Evolutionary conservation across 2,113 vertebrate species (phyloP), one percentile per base, ranked within the genome.

Genomic region (Carlito syrichta): DNA sequence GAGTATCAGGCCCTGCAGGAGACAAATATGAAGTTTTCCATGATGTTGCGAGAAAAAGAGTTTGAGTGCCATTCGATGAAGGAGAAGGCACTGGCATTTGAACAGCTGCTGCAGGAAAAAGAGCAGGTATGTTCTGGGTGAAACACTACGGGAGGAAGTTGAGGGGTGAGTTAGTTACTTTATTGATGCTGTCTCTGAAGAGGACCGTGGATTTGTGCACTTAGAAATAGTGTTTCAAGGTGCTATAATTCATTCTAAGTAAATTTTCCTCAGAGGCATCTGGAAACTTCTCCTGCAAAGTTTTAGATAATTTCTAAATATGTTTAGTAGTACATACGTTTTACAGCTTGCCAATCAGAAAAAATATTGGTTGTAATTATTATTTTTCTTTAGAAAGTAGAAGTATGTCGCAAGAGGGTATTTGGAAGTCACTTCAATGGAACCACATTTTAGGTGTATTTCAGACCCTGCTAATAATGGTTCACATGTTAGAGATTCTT

Each of bases 1-100:
- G 99, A 99, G 96, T 99, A 99, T 96, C 98, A 99, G 48, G 99
- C 99, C 0, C 98, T 99, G 91, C 99, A 99, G 96, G 99, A 99
- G 93, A 99, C 99, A 60, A 99, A 99, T 96, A 99, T 99, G 99
- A 99, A 99, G 73, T 99, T 99, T 96, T 99, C 99, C 22, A 99
- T 99, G 97, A 99, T 99, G 98, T 98, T 99, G 52, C 98, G 99
- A 91, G 99, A 99, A 97, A 99, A 99, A 69, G 99, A 99, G 97
- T 99, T 99, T 97, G 99, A 99, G 93, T 99, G 99, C 60, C 98
- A 98, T 27, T 98, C 99, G 0, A 97, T 99, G 98, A 99, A 98
- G 7, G 99, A 99, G 90, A 99, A 99, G 96, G 98, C 99, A 7
- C 98, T 99, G 16, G 99, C 99, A 5, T 98, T 99, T 97, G 99